phyloP scores from a whole-genome alignment of 53 echinoderm and acorn worm species.

The Stichopus horrens region DNA sequence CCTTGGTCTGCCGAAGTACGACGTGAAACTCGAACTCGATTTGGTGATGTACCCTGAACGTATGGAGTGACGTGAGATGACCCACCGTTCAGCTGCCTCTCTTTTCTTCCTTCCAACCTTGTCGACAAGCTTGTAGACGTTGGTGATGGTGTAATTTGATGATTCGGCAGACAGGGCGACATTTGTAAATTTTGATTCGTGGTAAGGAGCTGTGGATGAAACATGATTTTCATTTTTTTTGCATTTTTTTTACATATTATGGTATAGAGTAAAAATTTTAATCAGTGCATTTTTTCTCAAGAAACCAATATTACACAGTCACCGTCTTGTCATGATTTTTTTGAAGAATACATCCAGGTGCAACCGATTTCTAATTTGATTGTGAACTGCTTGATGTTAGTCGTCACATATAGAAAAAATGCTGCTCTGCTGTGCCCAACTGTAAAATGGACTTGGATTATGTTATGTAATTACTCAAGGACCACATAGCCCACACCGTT shows the following conservation, averaged over 20 bases:
- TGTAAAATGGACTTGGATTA: no score
- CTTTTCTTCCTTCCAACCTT: slow-evolving; percentile 44
- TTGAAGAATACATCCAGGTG: no score
- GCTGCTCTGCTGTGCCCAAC: no score
- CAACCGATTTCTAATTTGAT: no score
- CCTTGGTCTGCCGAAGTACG: slow-evolving; percentile 33
- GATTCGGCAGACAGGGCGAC: slow-evolving; percentile 67
- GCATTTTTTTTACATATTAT: background rate
- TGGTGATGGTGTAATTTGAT: slow-evolving; percentile 69
- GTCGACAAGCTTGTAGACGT: slow-evolving; percentile 60
- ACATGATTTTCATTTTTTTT: background rate
- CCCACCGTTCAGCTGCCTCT: slow-evolving; percentile 11
- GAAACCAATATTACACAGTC: background rate
- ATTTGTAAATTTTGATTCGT: slow-evolving; percentile 65
- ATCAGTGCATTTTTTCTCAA: background rate
- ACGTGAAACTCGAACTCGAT: slow-evolving; percentile 3
- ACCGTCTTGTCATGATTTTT: background rate
- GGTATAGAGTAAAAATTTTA: background rate
- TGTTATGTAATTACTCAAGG: no score
- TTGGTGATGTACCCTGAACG: background rate
- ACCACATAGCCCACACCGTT: no score
- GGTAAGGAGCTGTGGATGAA: slow-evolving; percentile 60
- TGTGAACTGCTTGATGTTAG: no score
- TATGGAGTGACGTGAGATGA: slow-evolving; percentile 39
- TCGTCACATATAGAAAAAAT: no score